These are phyloP conservation scores for Dicranocentrus wangi DNA, from an alignment of 2,888 invertebrate genomes.

Conservation along the genomic window DNA sequence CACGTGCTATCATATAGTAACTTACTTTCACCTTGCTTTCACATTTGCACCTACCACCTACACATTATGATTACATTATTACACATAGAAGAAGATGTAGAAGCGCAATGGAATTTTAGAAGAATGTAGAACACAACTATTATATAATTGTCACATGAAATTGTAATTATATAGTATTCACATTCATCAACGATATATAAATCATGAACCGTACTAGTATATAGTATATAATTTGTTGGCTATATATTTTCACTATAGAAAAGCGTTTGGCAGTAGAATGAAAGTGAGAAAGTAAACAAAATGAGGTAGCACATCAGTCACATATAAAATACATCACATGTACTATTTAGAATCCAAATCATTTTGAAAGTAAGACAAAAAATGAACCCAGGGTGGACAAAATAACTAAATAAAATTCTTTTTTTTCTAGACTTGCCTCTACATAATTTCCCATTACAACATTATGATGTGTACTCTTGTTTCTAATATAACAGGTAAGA, in stretches of 20 bases:
- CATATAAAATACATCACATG: not conserved
- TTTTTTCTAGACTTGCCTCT: not conserved
- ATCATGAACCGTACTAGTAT: too few relatives aligned
- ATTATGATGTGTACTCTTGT: too few relatives aligned
- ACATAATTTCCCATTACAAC: not conserved
- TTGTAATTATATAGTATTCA: not conserved
- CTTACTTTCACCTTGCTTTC: too few relatives aligned
- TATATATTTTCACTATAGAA: slow-evolving; percentile 1
- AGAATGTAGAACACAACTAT: not conserved
- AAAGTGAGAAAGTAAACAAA: not conserved
- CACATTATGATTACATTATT: too few relatives aligned
- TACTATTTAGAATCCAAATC: not conserved
- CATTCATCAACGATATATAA: too few relatives aligned
- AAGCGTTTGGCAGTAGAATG: slow-evolving; percentile 12
- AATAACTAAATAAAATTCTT: not conserved
- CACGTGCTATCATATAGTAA: too few relatives aligned
- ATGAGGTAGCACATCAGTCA: not conserved
- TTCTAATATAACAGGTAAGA: too few relatives aligned
- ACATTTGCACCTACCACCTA: too few relatives aligned
- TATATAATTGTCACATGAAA: slow-evolving; percentile 18
- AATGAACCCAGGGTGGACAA: not conserved
- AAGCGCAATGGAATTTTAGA: slow-evolving; percentile 14
- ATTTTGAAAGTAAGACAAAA: slow-evolving; percentile 11
- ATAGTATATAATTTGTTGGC: not conserved
- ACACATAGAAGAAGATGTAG: not conserved